Base-by-base conservation (phyloP, 2,888 invertebrate genomes). In the Athrips mouffetella region DNA sequence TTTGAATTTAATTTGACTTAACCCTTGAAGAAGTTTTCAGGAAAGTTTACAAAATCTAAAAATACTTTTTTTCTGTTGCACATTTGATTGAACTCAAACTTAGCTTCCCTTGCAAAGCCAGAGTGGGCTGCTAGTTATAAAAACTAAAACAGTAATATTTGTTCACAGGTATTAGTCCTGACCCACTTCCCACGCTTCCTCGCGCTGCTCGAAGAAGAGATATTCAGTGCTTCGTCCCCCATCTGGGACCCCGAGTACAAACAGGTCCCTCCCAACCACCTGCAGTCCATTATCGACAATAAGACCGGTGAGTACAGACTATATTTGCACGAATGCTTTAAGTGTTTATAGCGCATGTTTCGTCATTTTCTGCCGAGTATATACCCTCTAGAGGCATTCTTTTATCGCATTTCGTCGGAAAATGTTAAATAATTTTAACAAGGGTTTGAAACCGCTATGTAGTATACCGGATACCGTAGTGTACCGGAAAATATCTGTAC, bases 221-320 rank as follows among this genome's bases (percentile, higher is more conserved):
- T 98, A 46, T 94, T 96, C 73, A 92, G 94, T 16, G 89, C 92
- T 18, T 93, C 90, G 66, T 98, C 98, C 0, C 96, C 97, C 0
- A 97, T 98, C 56, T 98, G 98, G 97, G 96, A 98, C 82, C 93
- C 94, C 0, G 94, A 96, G 21, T 98, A 96, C 76, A 94, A 95
- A 58, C 93, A 92, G 62, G 89, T 90, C 21, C 91, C 92, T 0
- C 93, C 94, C 0, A 88, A 90, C 15, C 93, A 93, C 64, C 75
- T 93, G 29, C 92, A 92, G 62, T 85, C 90, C 1, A 81, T 91
- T 29, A 70, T 92, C 10, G 93, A 93, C 55, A 89, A 89, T 50
- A 91, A 90, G 62, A 71, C 72, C 15, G 64, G 84, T 84, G 46
- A 76, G 82, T 37, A 37, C 2, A 2, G 18, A 2, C 5, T n/a